These are phyloP conservation scores for Vidua chalybeata DNA, from an alignment of 2,113 vertebrate genomes.

Conservation along the genomic window DNA sequence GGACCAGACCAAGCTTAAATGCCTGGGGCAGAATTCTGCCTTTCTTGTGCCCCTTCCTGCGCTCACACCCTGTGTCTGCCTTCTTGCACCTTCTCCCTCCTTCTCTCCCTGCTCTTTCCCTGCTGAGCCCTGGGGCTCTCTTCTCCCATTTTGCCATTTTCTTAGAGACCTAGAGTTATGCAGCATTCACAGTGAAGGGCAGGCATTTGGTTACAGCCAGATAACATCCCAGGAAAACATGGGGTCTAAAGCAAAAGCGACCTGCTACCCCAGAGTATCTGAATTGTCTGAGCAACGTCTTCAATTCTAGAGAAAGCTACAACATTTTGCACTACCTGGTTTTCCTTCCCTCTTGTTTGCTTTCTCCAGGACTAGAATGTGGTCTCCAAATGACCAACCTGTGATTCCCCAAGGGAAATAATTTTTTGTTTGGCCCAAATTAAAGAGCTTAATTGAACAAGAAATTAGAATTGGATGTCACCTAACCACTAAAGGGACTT, in stretches of 20 bases:
- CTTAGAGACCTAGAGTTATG: not conserved
- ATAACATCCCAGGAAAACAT: fast-evolving
- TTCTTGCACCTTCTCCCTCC: not conserved
- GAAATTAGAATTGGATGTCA: not conserved
- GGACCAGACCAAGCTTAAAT: not conserved
- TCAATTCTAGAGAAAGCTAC: not conserved
- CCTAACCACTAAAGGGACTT: not conserved
- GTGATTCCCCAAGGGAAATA: not conserved
- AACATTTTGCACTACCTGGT: not conserved
- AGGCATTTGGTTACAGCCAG: not conserved
- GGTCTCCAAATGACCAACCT: not conserved
- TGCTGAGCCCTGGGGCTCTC: not conserved
- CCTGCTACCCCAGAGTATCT: not conserved
- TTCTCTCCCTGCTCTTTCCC: not conserved
- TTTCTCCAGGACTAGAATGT: not conserved
- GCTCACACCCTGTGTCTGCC: fast-evolving
- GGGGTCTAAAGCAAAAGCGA: not conserved
- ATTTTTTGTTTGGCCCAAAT: not conserved
- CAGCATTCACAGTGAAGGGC: not conserved
- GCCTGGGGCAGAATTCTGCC: fast-evolving
- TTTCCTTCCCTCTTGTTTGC: not conserved
- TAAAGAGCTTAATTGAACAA: not conserved
- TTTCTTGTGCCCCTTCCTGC: not conserved
- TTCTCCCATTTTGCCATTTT: not conserved
- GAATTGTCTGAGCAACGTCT: not conserved